These are phyloP conservation scores for Schizopygopsis pylzovi DNA, from an alignment of 2,797 vertebrate genomes.

Conservation along the genomic window DNA sequence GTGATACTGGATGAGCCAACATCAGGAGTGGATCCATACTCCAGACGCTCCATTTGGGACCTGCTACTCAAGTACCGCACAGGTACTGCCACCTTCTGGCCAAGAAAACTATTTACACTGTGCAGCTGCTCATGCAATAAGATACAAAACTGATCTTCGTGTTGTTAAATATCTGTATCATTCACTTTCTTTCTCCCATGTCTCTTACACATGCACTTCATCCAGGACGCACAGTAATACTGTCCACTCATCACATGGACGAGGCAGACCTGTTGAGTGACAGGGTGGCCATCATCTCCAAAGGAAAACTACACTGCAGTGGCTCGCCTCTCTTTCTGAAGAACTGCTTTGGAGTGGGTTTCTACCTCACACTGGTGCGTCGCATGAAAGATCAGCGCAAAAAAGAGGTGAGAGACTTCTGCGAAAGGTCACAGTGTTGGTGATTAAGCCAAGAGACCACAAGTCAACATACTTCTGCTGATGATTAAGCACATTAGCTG, in stretches of 20 bases:
- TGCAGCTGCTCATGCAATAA: neutral
- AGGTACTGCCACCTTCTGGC: slow-evolving; percentile 74
- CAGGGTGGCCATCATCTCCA: slow-evolving; percentile 94
- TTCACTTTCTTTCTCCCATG: neutral
- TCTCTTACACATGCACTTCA: neutral
- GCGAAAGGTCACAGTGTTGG: neutral
- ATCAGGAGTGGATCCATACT: slow-evolving; percentile 96
- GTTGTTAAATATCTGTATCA: neutral
- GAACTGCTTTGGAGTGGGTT: slow-evolving; percentile 92
- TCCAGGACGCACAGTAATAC: slow-evolving; percentile 91
- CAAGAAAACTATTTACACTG: neutral
- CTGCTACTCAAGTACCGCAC: slow-evolving; percentile 91
- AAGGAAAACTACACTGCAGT: slow-evolving; percentile 90
- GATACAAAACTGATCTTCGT: neutral
- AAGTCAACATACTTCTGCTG: neutral
- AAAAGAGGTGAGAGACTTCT: slow-evolving; percentile 71
- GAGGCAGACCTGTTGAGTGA: slow-evolving; percentile 97
- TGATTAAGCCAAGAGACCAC: neutral
- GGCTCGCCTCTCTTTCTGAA: slow-evolving; percentile 97
- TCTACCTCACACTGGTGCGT: slow-evolving; percentile 93
- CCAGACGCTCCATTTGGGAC: slow-evolving; percentile 96
- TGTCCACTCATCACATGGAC: slow-evolving; percentile 99
- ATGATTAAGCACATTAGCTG: neutral
- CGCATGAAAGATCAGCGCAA: slow-evolving; percentile 75
- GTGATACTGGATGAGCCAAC: slow-evolving; percentile 96